Conservation (phyloP, 2,888 invertebrate genomes). For the Tachina grossa region DNA sequence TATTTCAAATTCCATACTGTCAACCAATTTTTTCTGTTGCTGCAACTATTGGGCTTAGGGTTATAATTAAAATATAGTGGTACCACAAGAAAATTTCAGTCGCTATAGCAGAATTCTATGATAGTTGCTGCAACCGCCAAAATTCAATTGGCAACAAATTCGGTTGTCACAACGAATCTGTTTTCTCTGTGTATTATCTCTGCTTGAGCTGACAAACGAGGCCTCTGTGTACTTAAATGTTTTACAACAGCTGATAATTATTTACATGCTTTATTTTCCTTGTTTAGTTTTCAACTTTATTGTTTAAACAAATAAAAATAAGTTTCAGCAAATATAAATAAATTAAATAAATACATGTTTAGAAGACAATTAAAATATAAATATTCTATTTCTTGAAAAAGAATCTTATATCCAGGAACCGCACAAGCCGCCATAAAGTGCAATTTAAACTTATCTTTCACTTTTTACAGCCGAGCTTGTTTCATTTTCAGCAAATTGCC, state of each 20-base stretch:
- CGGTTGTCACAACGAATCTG: no score
- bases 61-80: no score
- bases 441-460: slow-evolving; percentile 1
- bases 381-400: slow-evolving; percentile 8
- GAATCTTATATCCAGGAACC: neutral
- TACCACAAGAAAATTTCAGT: no score
- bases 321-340: neutral
- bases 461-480: neutral
- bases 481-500: neutral
- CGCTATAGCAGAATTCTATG: no score
- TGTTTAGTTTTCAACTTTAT: neutral
- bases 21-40: no score
- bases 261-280: neutral
- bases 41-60: no score
- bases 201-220: neutral
- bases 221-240: neutral
- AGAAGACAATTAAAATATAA: slow-evolving; percentile 27
- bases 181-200: no score
- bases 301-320: neutral
- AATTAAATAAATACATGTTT: slow-evolving; percentile 7
- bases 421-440: neutral
- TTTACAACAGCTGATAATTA: neutral
- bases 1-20: no score
- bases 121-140: no score
- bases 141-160: no score